Conservation (phyloP, 2,113 vertebrate genomes). For the Prunella himalayana region DNA sequence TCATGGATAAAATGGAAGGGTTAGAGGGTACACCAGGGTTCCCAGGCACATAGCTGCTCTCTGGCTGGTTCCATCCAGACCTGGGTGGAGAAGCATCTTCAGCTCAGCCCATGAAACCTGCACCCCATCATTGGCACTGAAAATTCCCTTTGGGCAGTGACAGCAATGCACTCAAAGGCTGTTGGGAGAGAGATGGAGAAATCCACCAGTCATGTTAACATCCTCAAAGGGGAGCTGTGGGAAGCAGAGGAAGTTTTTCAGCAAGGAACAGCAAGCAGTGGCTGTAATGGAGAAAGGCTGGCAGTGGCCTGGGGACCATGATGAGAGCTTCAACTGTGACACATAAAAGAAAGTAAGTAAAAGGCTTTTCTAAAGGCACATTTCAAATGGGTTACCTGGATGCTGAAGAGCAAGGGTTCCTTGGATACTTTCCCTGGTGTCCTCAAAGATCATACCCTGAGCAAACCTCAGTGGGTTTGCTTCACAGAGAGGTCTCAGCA, state of each 20-base stretch:
- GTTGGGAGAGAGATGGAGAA: neutral
- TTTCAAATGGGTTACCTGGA: neutral
- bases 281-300: neutral
- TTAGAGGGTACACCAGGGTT: neutral
- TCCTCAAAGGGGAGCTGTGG: neutral
- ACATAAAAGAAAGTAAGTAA: neutral
- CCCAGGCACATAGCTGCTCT: neutral
- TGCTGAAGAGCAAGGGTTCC: neutral
- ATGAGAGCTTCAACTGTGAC: neutral
- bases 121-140: neutral
- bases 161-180: neutral
- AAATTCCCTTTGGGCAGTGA: neutral
- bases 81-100: neutral
- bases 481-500: neutral
- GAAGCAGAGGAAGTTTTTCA: neutral
- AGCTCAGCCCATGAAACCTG: neutral
- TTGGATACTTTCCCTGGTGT: neutral
- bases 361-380: neutral
- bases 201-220: neutral
- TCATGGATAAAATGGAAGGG: neutral
- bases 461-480: neutral
- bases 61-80: neutral
- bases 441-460: neutral
- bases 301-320: rapidly evolving
- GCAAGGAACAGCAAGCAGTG: neutral